Evolutionary conservation across 2,888 invertebrate species (phyloP).

Genomic region (Drosophila leonis): DNA sequence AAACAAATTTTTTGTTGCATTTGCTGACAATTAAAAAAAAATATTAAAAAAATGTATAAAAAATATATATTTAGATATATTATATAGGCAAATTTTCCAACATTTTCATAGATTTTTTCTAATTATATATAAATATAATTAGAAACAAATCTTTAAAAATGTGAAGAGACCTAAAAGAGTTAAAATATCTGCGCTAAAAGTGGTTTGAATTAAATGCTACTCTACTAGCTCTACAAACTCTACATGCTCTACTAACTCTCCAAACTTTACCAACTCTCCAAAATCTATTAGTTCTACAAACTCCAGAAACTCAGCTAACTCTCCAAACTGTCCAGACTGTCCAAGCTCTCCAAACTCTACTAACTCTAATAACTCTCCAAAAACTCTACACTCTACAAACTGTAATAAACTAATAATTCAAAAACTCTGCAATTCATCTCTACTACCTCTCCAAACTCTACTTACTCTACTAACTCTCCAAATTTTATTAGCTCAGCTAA

Average conservation of each 20-base stretch:
- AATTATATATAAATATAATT: neutral
- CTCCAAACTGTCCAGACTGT: neutral
- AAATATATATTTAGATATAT: neutral
- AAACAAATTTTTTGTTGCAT: constrained; percentile 50
- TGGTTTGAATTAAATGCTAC: neutral
- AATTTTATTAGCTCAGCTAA: too few species aligned
- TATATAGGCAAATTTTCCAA: too few species aligned
- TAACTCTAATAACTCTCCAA: too few species aligned
- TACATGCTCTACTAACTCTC: neutral
- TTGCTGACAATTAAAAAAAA: constrained; percentile 29
- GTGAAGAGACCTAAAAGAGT: neutral
- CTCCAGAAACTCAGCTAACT: neutral
- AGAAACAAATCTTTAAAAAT: neutral
- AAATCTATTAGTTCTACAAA: neutral
- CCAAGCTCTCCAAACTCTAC: neutral
- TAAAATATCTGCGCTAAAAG: neutral
- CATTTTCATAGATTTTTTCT: too few species aligned
- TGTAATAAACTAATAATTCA: too few species aligned
- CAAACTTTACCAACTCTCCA: neutral
- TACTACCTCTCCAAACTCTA: too few species aligned
- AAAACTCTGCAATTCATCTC: too few species aligned
- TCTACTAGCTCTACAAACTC: neutral
- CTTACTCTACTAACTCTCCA: too few species aligned
- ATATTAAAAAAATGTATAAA: neutral
- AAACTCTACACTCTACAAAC: too few species aligned